These are phyloP conservation scores for Euphydryas editha DNA, from an alignment of 2,888 invertebrate species.

Conservation along the genomic window DNA sequence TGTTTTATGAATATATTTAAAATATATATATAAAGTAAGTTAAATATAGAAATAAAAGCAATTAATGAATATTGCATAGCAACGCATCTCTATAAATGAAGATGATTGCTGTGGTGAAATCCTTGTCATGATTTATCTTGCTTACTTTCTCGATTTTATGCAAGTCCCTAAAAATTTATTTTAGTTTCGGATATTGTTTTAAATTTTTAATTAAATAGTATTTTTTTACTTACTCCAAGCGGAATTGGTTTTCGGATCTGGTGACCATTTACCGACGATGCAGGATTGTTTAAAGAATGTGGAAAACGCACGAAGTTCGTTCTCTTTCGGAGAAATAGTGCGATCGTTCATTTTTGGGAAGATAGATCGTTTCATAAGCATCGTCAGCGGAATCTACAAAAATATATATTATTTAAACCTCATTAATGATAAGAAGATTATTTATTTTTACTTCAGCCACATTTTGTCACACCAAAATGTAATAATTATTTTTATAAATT, in stretches of 20 bases:
- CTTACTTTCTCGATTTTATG: no score
- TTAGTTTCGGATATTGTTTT: no score
- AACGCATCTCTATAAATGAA: no score
- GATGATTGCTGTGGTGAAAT: no score
- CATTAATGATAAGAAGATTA: not conserved
- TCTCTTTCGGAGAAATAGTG: conserved; percentile 88
- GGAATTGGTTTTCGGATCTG: conserved; percentile 87
- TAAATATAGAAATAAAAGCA: no score
- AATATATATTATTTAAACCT: not conserved
- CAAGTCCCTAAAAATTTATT: no score
- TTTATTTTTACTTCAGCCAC: conserved; percentile 16
- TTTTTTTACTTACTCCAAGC: conserved; percentile 86
- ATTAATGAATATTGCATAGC: no score
- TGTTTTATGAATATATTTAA: no score
- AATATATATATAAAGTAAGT: no score
- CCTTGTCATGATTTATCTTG: no score
- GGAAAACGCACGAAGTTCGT: conserved; percentile 91
- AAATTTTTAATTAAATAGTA: not conserved
- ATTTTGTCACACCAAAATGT: conserved; percentile 12
- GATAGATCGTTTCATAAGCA: conserved; percentile 88
- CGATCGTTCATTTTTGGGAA: conserved; percentile 88
- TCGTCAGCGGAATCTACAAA: conserved; percentile 86
- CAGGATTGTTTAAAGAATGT: conserved; percentile 92
- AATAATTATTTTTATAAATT: conserved; percentile 13
- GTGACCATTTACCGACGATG: conserved; percentile 93